phyloP scores from a whole-genome alignment of 2,888 invertebrate genomes.

The Uloborus plumipes region DNA sequence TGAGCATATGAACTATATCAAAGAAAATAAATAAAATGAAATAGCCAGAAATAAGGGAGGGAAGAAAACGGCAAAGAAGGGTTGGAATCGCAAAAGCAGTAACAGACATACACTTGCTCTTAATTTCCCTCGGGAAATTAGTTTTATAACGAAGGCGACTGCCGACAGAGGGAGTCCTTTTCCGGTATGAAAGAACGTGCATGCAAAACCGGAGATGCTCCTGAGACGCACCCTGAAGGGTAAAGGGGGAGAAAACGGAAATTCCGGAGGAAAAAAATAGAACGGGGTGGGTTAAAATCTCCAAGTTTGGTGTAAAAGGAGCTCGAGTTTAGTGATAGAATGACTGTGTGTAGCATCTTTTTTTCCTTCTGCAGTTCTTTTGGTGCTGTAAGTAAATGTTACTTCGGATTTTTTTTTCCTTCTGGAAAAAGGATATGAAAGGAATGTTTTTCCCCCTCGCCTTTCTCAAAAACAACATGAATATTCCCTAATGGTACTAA shows the following conservation, averaged over 20 bases:
- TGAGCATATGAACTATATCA: neutral
- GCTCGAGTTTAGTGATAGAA: conserved; percentile 14
- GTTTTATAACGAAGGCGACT: conserved; percentile 64
- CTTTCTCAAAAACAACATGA: conserved; percentile 15
- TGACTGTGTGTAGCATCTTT: conserved; percentile 21
- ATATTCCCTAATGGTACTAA: conserved; percentile 46
- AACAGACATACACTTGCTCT: conserved; percentile 62
- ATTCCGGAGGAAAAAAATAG: conserved; percentile 43
- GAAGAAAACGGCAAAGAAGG: conserved; percentile 24
- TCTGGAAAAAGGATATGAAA: conserved; percentile 12
- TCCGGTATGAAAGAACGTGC: conserved; percentile 45
- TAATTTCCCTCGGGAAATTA: conserved; percentile 64
- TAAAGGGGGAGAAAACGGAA: conserved; percentile 48
- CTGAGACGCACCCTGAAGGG: conserved; percentile 59
- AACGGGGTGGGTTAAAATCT: conserved; percentile 16
- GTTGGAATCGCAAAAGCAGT: conserved; percentile 41
- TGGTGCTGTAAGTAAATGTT: conserved; percentile 59
- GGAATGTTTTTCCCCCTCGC: conserved; percentile 15
- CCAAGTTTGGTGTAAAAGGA: conserved; percentile 28
- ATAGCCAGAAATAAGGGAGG: neutral
- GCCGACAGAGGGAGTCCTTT: conserved; percentile 50
- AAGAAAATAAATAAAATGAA: too few relatives aligned
- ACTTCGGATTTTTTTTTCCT: conserved; percentile 21
- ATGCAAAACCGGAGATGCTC: conserved; percentile 62
- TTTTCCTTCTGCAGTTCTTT: conserved; percentile 11